Evolutionary conservation across 2,888 invertebrate species (phyloP), one percentile per base, ranked within the genome.

Genomic region (Orthonevra nobilis): DNA sequence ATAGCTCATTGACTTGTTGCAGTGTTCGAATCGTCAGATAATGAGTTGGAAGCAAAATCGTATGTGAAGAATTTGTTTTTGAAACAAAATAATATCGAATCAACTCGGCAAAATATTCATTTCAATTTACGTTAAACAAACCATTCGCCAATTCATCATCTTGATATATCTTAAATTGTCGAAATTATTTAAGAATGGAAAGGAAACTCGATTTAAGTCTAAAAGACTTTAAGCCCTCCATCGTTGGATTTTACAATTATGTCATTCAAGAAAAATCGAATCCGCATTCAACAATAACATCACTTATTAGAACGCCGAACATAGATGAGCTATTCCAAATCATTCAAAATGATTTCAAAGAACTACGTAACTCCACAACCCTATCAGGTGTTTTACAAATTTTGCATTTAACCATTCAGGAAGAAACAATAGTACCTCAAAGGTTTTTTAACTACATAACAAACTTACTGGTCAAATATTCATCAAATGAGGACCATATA

Each of bases 171-270:
- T 23, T 23, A 4, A 23, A 5, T 23, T 5, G 23, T 23, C 5
- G 23, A 23, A 23, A 23, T 23, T 23, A 23, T 5, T 3, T 23
- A 23, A 5, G 23, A 23, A 23, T 5, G 3, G 3, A 23, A 23
- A 3, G 23, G 23, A 23, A 23, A 23, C 23, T 28, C 1, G 28
- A 26, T 2, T 14, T 58, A 3, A 36, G 23, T 15, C 36, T 77
- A 0, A 44, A 26, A 7, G 19, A 48, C 6, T 26, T 77, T 0
- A 72, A 20, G n/a, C 7, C 19, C 0, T 32, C 58, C 0, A 26
- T 42, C 0, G 30, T 72, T 23, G 30, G 38, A n/a, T 66, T 77
- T n/a, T 72, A 72, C 32, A 28, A 64, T 15, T 64, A 50, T 30
- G 10, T 64, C 7, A 14, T 77, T 0, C 30, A 50, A 6, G 64